Conservation (phyloP, 2,888 invertebrate species). For the Gari tellinella region DNA sequence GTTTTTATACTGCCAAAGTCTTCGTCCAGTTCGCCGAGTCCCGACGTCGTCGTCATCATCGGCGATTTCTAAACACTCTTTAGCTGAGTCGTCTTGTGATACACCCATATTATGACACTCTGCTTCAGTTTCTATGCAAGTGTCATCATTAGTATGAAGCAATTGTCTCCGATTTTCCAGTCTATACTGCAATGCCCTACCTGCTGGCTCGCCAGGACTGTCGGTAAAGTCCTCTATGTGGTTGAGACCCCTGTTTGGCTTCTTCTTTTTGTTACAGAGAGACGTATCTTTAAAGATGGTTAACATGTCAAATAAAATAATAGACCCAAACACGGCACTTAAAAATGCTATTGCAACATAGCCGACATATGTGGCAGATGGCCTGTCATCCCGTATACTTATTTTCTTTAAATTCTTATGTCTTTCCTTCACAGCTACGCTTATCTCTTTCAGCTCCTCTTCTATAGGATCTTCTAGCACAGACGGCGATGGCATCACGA, state of each 20-base stretch:
- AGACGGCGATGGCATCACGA: conserved; percentile 20
- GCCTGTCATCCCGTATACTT: conserved; percentile 45
- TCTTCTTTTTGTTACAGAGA: conserved; percentile 4
- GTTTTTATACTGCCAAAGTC: conserved; percentile 29
- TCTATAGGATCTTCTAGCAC: conserved; percentile 19
- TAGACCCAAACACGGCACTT: conserved; percentile 39
- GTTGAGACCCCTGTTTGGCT: background rate
- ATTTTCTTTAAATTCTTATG: conserved; percentile 40
- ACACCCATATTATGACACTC: background rate
- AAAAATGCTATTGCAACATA: conserved; percentile 52
- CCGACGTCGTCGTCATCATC: background rate
- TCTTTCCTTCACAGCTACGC: conserved; percentile 28
- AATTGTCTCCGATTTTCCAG: too few species aligned
- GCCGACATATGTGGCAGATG: conserved; percentile 55
- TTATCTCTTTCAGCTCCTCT: conserved; percentile 44
- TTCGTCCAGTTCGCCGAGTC: background rate
- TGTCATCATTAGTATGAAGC: too few species aligned
- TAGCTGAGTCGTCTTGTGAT: background rate
- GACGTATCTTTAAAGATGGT: conserved; percentile 25
- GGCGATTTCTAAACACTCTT: background rate
- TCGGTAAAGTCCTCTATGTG: too few species aligned
- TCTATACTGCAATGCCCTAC: too few species aligned
- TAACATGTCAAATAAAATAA: conserved; percentile 49
- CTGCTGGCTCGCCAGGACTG: background rate
- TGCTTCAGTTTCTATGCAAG: background rate